Evolutionary conservation across 2,888 invertebrate genomes (phyloP), one percentile per base, ranked within the genome.

Genomic region (Iselma pallidipennis): DNA sequence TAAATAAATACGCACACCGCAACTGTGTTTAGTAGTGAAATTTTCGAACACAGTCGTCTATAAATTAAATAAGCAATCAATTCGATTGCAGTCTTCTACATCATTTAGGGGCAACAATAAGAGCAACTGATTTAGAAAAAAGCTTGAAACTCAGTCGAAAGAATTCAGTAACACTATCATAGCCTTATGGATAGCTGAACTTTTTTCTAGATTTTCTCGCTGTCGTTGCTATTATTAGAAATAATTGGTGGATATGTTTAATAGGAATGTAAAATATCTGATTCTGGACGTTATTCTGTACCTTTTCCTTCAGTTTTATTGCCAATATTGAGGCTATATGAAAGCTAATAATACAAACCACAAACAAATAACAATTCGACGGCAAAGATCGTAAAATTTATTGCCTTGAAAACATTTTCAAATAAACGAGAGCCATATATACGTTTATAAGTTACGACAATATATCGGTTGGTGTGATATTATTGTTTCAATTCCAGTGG

Each of bases 401-500:
- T 66, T 56, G 65, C 56, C 63, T 55, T 59, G 63, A 69, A 70
- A 69, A 65, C 70, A 69, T 66, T 64, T 63, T 60, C 63, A 63
- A 67, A 71, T 69, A 67, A 67, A 68, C 69, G 56, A 70, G 68
- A 12, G 21, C 4, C 23, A 45, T 42, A 2, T 45, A 45, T 45
- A 23, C 12, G 19, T 21, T 9, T 5, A 23, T n/a, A n/a, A n/a
- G n/a, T n/a, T n/a, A n/a, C n/a, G n/a, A n/a, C n/a, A n/a, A n/a
- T n/a, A n/a, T 45, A 45, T 16, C 1, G 69, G 67, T 71, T 69
- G 68, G 63, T 69, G 65, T 65, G 59, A 63, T 64, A 66, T 67
- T 68, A 71, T 71, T 72, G 71, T 71, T 69, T 69, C 64, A 66
- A 66, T 67, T 61, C 58, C 63, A 61, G 42, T 55, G 48, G n/a